A percentile compares a stretch with the other conserved stretches of the same genome.
Evolutionary conservation across 2,888 invertebrate species (phyloP).

Genomic region (Phaedon cochleariae): DNA sequence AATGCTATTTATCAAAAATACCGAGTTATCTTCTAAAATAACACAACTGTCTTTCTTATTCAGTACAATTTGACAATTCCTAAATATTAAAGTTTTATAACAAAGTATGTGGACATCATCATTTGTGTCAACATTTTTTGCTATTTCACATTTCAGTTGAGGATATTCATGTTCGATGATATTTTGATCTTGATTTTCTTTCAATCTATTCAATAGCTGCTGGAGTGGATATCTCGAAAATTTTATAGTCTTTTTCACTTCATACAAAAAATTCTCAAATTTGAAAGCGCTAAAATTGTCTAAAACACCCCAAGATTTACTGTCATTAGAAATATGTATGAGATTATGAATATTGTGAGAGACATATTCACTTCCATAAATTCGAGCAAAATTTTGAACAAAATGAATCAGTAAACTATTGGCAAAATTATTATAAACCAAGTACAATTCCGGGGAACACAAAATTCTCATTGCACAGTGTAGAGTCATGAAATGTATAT

Average conservation of each 20-base stretch:
- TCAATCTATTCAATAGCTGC: slow-evolving; percentile 17
- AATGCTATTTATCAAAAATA: slow-evolving; percentile 6
- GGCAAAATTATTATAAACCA: slow-evolving; percentile 20
- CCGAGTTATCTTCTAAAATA: not conserved
- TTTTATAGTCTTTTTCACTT: slow-evolving; percentile 19
- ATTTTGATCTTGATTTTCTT: slow-evolving; percentile 18
- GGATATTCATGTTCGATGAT: slow-evolving; percentile 3
- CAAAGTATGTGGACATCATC: slow-evolving; percentile 1
- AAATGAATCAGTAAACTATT: slow-evolving; percentile 19
- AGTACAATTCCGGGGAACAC: slow-evolving; percentile 11
- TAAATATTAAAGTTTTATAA: slow-evolving; percentile 3
- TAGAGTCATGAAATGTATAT: slow-evolving; percentile 34
- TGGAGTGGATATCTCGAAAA: slow-evolving; percentile 14
- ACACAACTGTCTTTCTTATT: slow-evolving; percentile 10
- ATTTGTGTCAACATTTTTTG: not conserved
- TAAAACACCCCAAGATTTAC: slow-evolving; percentile 19
- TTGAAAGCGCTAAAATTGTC: slow-evolving; percentile 30
- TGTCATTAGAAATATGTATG: slow-evolving; percentile 28
- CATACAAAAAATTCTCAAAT: slow-evolving; percentile 32
- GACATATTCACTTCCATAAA: slow-evolving; percentile 20
- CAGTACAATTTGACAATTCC: not conserved
- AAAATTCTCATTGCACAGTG: slow-evolving; percentile 33
- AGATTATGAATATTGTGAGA: slow-evolving; percentile 29
- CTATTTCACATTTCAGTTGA: not conserved
- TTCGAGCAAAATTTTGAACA: slow-evolving; percentile 17